phyloP scores from a whole-genome alignment of 2,888 invertebrate species.

The Flexamia atlantica region DNA sequence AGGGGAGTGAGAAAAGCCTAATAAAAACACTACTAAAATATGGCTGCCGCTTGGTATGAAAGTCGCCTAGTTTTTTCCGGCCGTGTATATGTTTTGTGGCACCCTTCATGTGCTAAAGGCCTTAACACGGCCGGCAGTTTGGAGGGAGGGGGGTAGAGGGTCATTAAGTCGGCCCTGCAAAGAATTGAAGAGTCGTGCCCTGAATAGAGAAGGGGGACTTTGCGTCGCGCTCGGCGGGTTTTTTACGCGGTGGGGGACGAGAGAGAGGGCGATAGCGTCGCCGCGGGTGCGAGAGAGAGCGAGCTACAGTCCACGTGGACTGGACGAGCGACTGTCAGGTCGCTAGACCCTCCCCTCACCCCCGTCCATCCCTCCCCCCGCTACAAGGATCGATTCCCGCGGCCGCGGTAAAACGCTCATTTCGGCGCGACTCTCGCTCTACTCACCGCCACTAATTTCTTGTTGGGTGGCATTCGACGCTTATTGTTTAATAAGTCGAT shows the following conservation, averaged over 20 bases:
- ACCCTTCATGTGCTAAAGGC: slow-evolving; percentile 67
- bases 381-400: slow-evolving; percentile 61
- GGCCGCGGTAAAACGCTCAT: slow-evolving; percentile 60
- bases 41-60: slow-evolving; percentile 54
- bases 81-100: slow-evolving; percentile 68
- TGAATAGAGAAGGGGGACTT: slow-evolving; percentile 59
- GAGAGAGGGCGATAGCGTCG: slow-evolving; percentile 35
- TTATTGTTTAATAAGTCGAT: slow-evolving; percentile 60
- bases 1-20: slow-evolving; percentile 54
- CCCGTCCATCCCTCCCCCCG: background rate
- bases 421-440: slow-evolving; percentile 51
- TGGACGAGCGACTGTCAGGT: slow-evolving; percentile 53
- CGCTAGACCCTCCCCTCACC: background rate
- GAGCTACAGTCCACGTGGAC: slow-evolving; percentile 66
- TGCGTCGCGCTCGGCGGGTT: slow-evolving; percentile 60
- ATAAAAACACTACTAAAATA: slow-evolving; percentile 62
- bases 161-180: slow-evolving; percentile 66
- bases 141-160: slow-evolving; percentile 61
- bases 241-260: slow-evolving; percentile 61
- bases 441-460: slow-evolving; percentile 58
- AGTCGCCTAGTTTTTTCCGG: slow-evolving; percentile 61
- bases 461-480: slow-evolving; percentile 61
- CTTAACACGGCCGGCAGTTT: slow-evolving; percentile 61
- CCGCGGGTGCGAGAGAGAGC: slow-evolving; percentile 59
- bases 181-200: slow-evolving; percentile 63